Conservation (phyloP, 2,797 vertebrate genomes). For the Rhyacichthys aspro region DNA sequence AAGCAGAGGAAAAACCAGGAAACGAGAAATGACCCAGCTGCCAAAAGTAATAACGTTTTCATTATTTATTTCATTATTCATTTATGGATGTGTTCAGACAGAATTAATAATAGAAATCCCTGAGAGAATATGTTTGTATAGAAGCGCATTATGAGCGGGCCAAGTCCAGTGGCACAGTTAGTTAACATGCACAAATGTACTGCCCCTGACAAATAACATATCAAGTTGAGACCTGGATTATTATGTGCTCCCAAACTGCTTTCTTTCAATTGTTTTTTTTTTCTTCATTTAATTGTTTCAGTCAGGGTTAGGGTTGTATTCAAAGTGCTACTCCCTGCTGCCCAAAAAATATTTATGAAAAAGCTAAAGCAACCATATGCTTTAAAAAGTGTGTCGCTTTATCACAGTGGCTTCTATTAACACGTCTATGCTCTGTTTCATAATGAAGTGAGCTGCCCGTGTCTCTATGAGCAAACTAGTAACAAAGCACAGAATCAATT, state of each 20-base stretch:
- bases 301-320: constrained; percentile 61
- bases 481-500: constrained; percentile 77
- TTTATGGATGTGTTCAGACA: constrained; percentile 84
- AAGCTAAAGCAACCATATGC: constrained; percentile 52
- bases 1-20: constrained; percentile 74
- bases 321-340: constrained; percentile 38
- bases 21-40: constrained; percentile 81
- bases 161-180: constrained; percentile 79
- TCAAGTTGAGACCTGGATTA: constrained; percentile 68
- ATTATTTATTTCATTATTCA: constrained; percentile 86
- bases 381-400: constrained; percentile 43
- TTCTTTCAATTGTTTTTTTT: constrained; percentile 59
- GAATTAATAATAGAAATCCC: constrained; percentile 84
- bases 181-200: constrained; percentile 79
- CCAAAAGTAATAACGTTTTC: constrained; percentile 83
- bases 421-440: constrained; percentile 58
- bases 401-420: too few relatives aligned
- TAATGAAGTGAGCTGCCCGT: constrained; percentile 63
- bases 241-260: constrained; percentile 59
- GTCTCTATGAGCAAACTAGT: constrained; percentile 57
- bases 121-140: constrained; percentile 77
- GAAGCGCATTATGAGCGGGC: constrained; percentile 73
- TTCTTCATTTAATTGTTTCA: constrained; percentile 67
- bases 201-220: constrained; percentile 78
- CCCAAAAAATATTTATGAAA: constrained; percentile 56